Percentiles rank a stretch among this genome's conserved stretches.
phyloP scores from a whole-genome alignment of 2,888 invertebrate species.

The Patella caerulea region DNA sequence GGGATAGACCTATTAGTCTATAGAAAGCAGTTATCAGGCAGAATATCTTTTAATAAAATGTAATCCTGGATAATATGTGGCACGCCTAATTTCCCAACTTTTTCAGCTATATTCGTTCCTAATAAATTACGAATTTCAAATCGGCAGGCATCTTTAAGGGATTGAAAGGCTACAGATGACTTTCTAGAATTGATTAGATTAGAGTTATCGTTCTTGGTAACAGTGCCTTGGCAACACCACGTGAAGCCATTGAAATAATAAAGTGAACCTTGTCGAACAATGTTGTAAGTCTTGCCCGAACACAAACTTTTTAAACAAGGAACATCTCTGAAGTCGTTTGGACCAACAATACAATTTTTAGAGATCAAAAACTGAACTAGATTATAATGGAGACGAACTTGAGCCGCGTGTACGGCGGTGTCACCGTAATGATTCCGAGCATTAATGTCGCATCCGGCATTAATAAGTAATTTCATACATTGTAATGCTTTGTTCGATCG shows the following conservation, averaged over 20 bases:
- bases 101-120: not conserved
- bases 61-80: not conserved
- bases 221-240: not conserved
- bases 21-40: not conserved
- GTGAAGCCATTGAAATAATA: not conserved
- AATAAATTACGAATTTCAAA: not conserved
- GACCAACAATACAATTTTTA: not conserved
- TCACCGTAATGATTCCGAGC: not conserved
- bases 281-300: not conserved
- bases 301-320: not conserved
- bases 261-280: not conserved
- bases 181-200: not conserved
- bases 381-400: not conserved
- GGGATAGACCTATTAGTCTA: too few species aligned
- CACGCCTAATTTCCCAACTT: not conserved
- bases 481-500: not conserved
- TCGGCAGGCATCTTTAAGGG: conserved; percentile 9
- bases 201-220: not conserved
- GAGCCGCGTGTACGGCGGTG: not conserved
- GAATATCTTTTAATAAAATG: not conserved
- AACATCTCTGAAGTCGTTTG: not conserved
- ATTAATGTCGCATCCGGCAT: conserved; percentile 4
- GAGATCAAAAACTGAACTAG: not conserved
- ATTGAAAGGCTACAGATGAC: not conserved
- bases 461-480: not conserved